These are phyloP conservation scores for Clarias pachynema DNA, from an alignment of 2,797 vertebrate species.

Conservation along the genomic window DNA sequence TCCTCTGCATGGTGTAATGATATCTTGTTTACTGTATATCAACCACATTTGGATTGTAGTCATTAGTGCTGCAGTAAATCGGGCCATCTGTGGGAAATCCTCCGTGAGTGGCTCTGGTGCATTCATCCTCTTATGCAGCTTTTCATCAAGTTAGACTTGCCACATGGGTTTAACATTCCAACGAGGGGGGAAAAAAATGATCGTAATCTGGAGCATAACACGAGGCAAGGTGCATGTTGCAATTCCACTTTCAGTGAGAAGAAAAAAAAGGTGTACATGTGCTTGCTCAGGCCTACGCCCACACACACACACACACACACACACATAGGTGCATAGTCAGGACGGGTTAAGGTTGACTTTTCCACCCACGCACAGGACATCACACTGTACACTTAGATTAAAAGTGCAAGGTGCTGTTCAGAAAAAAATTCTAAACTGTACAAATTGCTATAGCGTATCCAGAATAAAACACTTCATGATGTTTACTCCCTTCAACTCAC, in stretches of 20 bases:
- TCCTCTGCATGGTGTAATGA: neutral
- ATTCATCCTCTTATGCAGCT: neutral
- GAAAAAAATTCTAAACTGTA: neutral
- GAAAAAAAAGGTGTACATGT: constrained; percentile 7
- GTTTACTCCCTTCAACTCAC: neutral
- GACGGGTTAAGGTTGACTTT: constrained; percentile 18
- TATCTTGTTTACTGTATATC: neutral
- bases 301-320: constrained; percentile 30
- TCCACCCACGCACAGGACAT: constrained; percentile 33
- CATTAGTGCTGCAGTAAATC: neutral
- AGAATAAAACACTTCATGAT: neutral
- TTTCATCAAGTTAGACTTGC: neutral
- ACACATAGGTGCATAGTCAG: constrained; percentile 37
- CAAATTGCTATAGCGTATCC: neutral
- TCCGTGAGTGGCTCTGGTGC: neutral
- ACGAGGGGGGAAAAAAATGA: constrained; percentile 5
- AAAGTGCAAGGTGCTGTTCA: neutral
- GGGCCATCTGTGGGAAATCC: neutral
- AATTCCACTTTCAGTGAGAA: constrained; percentile 38
- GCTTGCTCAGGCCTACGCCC: constrained; percentile 21
- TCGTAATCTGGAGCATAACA: constrained; percentile 22
- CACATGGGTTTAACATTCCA: neutral
- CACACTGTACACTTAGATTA: constrained; percentile 11
- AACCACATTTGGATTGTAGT: neutral
- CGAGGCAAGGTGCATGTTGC: constrained; percentile 23